Base-by-base conservation (phyloP, 2,113 vertebrate species). In the Pachyramphus minor region DNA sequence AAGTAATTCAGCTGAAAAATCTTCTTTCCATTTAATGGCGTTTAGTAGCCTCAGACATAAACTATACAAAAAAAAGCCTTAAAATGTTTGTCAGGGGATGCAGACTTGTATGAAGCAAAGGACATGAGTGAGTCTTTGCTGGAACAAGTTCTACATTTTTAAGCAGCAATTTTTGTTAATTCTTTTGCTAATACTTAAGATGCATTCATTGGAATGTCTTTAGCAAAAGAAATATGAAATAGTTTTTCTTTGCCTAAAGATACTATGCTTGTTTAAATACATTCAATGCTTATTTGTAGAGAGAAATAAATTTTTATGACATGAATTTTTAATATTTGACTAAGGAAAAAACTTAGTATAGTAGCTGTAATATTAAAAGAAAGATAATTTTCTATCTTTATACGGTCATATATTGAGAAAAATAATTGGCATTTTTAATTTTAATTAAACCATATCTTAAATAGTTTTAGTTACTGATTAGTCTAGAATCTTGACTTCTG, bases 1-100 rank as follows among this genome's bases (percentile, higher is more conserved):
- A 52, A 89, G 35, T 64, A 85, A 78, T 73, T 69, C 50, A 85
- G 60, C 75, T 68, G 71, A 76, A 76, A 85, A 92, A 66, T 83
- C 45, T 90, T 76, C 62, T 85, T 93, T 76, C 52, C 11, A 62
- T 80, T 92, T 93, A 73, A 86, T 62, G 35, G 41, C 45, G 31
- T 83, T 87, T 85, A 80, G 71, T 53, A 88, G 75, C 92, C 82
- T 83, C 88, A 90, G 82, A 79, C 62, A 85, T 42, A 88, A 85
- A 66, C 31, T 33, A 21, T 13, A 79, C 9, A 14, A 42, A 69
- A 63, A 93, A 85, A 1, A 0, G 55, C n/a, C 42, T 76, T 87
- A 33, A 90, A 81, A 88, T 77, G 67, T 49, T 72, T 94, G 82
- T 80, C 88, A 71, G 30, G 72, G 71, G 63, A 92, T 89, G 60